A percentile compares a stretch with the other conserved stretches of the same genome.
These are phyloP conservation scores for Chloroclystis v-ata DNA, from an alignment of 2,888 invertebrate species.

Conservation along the genomic window DNA sequence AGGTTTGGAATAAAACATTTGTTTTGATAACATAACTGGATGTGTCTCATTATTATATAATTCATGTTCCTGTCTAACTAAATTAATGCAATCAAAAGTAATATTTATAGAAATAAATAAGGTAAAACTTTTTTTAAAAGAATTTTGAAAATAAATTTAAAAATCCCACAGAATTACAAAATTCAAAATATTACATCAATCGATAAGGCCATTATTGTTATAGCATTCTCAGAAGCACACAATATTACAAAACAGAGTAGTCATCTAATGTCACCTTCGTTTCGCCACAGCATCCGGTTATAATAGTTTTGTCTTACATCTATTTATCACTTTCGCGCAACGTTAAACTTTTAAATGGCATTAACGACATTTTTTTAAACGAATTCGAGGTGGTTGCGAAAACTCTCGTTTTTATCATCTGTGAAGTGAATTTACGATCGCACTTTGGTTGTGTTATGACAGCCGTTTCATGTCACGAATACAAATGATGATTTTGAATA, in stretches of 20 bases:
- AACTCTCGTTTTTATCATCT: constrained; percentile 12
- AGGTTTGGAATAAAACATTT: constrained; percentile 8
- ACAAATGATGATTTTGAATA: constrained; percentile 13
- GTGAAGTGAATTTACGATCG: constrained; percentile 18
- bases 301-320: constrained; percentile 21
- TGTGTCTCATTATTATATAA: too few species aligned
- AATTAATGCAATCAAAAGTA: too few species aligned
- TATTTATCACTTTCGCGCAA: constrained; percentile 20
- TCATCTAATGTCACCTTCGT: constrained; percentile 5
- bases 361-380: constrained; percentile 23
- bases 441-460: constrained; percentile 19
- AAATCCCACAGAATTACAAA: background rate
- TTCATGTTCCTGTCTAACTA: too few species aligned
- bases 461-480: constrained; percentile 15
- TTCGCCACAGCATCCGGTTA: constrained; percentile 21
- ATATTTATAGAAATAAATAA: too few species aligned
- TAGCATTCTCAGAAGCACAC: constrained; percentile 6
- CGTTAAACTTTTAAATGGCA: constrained; percentile 20
- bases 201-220: constrained; percentile 9
- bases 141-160: too few species aligned
- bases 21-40: background rate
- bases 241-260: constrained; percentile 9
- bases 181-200: constrained; percentile 13
- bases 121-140: too few species aligned
- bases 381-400: constrained; percentile 16